Percentiles rank a stretch among this genome's conserved stretches.
These are phyloP conservation scores for Polymixis lichenea DNA, from an alignment of 2,888 invertebrate species.

Conservation along the genomic window DNA sequence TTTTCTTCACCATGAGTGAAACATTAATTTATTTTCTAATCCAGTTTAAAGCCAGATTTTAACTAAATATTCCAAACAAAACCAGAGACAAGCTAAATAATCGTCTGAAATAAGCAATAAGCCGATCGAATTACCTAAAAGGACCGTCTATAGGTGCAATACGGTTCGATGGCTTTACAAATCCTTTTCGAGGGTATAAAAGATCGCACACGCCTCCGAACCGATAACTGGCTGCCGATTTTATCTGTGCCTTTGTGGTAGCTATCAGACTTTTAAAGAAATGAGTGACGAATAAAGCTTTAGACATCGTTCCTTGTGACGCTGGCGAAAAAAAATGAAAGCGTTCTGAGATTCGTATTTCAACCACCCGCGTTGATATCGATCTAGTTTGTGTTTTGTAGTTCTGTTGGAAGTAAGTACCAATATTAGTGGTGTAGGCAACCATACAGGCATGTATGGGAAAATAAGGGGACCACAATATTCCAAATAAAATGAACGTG, in stretches of 20 bases:
- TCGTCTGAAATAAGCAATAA: slow-evolving; percentile 59
- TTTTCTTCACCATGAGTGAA: background rate
- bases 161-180: slow-evolving; percentile 71
- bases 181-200: slow-evolving; percentile 73
- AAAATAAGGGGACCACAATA: background rate
- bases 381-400: slow-evolving; percentile 24
- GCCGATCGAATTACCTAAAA: slow-evolving; percentile 67
- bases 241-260: slow-evolving; percentile 76
- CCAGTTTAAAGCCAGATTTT: background rate
- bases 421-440: background rate
- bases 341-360: slow-evolving; percentile 43
- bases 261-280: slow-evolving; percentile 71
- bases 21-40: background rate
- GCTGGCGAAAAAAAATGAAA: slow-evolving; percentile 42
- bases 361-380: slow-evolving; percentile 31
- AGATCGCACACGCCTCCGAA: slow-evolving; percentile 70
- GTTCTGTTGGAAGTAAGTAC: slow-evolving; percentile 3
- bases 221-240: slow-evolving; percentile 77
- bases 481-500: background rate
- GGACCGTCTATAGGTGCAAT: slow-evolving; percentile 64
- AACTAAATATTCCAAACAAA: slow-evolving; percentile 21
- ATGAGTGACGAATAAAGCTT: slow-evolving; percentile 68
- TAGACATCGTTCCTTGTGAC: slow-evolving; percentile 48
- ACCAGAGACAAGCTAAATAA: slow-evolving; percentile 19
- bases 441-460: too few species aligned